phyloP scores from a whole-genome alignment of 2,113 vertebrate species.

The Menura novaehollandiae region DNA sequence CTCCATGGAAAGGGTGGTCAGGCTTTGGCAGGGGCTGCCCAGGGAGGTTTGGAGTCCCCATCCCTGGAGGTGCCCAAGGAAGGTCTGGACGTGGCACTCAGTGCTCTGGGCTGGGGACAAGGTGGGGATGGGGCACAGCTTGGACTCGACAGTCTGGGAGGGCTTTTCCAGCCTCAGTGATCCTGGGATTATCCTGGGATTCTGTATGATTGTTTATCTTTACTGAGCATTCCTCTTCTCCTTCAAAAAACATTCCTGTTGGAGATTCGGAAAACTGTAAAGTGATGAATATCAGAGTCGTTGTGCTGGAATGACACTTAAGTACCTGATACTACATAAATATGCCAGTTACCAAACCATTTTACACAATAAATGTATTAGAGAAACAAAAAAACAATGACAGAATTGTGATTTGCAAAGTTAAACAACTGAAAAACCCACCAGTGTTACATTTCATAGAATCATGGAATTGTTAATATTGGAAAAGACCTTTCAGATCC shows the following conservation, averaged over 20 bases:
- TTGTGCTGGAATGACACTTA: fast-evolving
- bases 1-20: neutral
- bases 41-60: neutral
- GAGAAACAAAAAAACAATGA: fast-evolving
- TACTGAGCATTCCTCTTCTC: neutral
- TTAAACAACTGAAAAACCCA: neutral
- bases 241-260: neutral
- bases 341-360: neutral
- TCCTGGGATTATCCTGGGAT: fast-evolving
- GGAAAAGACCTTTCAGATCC: neutral
- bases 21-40: neutral
- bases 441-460: fast-evolving
- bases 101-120: neutral
- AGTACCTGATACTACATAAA: neutral
- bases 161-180: neutral
- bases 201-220: neutral
- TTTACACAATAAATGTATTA: neutral
- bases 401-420: neutral
- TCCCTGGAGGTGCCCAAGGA: neutral
- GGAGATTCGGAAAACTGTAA: neutral
- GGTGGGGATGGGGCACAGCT: fast-evolving
- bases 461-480: neutral
- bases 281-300: neutral
- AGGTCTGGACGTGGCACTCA: neutral
- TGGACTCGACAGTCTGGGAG: fast-evolving